Evolutionary conservation across 2,888 invertebrate genomes (phyloP).

Genomic region (Mythimna ferrago): DNA sequence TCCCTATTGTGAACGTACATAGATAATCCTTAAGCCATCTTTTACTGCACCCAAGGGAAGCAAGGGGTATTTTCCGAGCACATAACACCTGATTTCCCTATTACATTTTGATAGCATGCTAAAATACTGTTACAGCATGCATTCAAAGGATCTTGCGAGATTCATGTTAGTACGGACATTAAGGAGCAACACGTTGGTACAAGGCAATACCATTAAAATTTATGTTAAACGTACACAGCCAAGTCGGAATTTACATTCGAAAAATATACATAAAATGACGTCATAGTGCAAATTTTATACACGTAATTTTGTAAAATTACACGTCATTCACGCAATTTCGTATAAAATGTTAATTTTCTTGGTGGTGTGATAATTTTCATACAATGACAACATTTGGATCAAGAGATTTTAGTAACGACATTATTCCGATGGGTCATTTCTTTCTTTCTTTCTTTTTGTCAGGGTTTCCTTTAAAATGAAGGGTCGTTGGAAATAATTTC

Average conservation of each 20-base stretch:
- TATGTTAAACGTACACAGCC: slow-evolving; percentile 55
- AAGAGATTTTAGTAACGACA: slow-evolving; percentile 68
- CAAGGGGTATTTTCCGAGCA: slow-evolving; percentile 24
- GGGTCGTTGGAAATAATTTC: slow-evolving; percentile 56
- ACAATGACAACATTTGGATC: slow-evolving; percentile 72
- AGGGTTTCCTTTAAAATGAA: slow-evolving; percentile 54
- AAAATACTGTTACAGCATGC: slow-evolving; percentile 48
- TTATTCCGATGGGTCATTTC: slow-evolving; percentile 61
- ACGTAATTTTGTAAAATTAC: slow-evolving; percentile 63
- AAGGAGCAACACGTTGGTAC: slow-evolving; percentile 31
- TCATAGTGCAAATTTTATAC: slow-evolving; percentile 62
- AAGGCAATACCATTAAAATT: slow-evolving; percentile 53
- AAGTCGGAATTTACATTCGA: slow-evolving; percentile 60
- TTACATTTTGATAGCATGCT: slow-evolving; percentile 50
- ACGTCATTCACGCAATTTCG: slow-evolving; percentile 49
- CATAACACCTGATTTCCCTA: slow-evolving; percentile 43
- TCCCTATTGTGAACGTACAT: slow-evolving; percentile 16
- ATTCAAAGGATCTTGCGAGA: slow-evolving; percentile 28
- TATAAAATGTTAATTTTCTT: slow-evolving; percentile 71
- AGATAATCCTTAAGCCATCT: slow-evolving; percentile 43
- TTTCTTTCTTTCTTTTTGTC: slow-evolving; percentile 53
- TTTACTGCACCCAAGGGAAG: slow-evolving; percentile 32
- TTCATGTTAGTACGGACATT: slow-evolving; percentile 28
- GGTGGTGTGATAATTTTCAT: slow-evolving; percentile 72
- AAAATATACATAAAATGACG: slow-evolving; percentile 65